phyloP scores from a whole-genome alignment of 2,888 invertebrate genomes.

The Apeira syringaria region DNA sequence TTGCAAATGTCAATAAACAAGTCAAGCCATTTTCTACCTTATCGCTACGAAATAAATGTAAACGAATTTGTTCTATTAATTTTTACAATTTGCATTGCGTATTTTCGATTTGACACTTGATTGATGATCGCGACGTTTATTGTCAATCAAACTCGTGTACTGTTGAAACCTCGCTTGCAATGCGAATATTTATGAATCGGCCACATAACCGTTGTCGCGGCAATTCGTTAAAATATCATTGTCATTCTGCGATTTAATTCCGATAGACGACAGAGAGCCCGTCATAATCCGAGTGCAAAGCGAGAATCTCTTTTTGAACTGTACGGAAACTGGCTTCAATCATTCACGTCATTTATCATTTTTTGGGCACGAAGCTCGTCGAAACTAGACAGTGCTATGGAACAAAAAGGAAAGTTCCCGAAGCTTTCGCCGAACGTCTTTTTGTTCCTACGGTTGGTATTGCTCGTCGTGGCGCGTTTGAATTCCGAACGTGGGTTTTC shows the following conservation, averaged over 20 bases:
- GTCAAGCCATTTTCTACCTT: conserved; percentile 25
- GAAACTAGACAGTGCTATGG: conserved; percentile 70
- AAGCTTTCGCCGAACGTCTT: conserved; percentile 73
- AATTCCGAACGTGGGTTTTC: conserved; percentile 53
- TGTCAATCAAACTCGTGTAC: conserved; percentile 68
- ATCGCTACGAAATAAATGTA: conserved; percentile 17
- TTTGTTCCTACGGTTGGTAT: conserved; percentile 69
- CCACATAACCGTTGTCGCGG: conserved; percentile 47
- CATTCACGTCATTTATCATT: conserved; percentile 79
- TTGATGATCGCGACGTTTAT: conserved; percentile 68
- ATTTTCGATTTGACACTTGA: conserved; percentile 61
- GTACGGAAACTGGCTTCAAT: conserved; percentile 53
- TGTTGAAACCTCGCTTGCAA: conserved; percentile 60
- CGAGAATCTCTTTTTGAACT: conserved; percentile 59
- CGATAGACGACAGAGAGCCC: conserved; percentile 45
- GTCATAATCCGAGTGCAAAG: conserved; percentile 50
- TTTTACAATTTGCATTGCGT: conserved; percentile 47
- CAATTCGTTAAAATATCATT: conserved; percentile 64
- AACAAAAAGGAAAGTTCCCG: conserved; percentile 59
- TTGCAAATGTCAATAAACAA: conserved; percentile 26
- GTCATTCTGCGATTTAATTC: conserved; percentile 57
- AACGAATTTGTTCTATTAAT: conserved; percentile 35
- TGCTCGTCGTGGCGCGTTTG: conserved; percentile 45
- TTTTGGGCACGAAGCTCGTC: conserved; percentile 73
- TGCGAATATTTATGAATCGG: conserved; percentile 77